Evolutionary conservation across 2,113 vertebrate species (phyloP).

Genomic region (Anguilla rostrata): DNA sequence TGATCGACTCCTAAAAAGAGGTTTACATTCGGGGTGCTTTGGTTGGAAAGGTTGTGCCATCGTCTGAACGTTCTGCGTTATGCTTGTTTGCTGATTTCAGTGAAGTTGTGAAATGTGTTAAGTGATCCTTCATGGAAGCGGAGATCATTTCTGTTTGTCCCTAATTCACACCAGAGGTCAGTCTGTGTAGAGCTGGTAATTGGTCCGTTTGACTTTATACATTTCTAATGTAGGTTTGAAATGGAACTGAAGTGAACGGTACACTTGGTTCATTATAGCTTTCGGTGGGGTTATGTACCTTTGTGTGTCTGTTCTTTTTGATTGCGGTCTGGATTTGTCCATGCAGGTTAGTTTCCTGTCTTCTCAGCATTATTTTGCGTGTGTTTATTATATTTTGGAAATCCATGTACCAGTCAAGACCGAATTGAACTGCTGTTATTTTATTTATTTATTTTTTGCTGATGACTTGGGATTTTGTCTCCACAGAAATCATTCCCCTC

Average conservation of each 20-base stretch:
- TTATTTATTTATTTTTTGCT: too few relatives aligned
- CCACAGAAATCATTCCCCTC: too few relatives aligned
- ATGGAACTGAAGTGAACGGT: too few relatives aligned
- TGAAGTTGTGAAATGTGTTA: not conserved
- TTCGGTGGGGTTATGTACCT: not conserved
- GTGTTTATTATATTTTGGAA: not conserved
- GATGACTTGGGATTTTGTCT: too few relatives aligned
- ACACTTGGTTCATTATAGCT: too few relatives aligned
- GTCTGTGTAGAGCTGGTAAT: too few relatives aligned
- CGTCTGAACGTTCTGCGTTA: not conserved
- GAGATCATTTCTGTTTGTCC: not conserved
- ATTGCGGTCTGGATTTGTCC: not conserved
- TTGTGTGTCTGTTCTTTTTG: not conserved
- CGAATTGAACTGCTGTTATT: not conserved
- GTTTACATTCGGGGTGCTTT: too few relatives aligned
- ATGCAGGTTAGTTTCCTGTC: not conserved
- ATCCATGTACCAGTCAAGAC: not conserved
- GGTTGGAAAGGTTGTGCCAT: too few relatives aligned
- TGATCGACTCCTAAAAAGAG: slow-evolving; percentile 15
- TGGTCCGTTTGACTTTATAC: too few relatives aligned
- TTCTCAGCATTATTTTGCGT: not conserved
- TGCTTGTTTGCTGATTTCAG: not conserved
- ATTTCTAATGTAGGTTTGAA: too few relatives aligned
- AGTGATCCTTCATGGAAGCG: not conserved
- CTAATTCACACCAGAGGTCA: too few relatives aligned